phyloP scores from a whole-genome alignment of 2,113 vertebrate genomes.

The Caranx melampygus region DNA sequence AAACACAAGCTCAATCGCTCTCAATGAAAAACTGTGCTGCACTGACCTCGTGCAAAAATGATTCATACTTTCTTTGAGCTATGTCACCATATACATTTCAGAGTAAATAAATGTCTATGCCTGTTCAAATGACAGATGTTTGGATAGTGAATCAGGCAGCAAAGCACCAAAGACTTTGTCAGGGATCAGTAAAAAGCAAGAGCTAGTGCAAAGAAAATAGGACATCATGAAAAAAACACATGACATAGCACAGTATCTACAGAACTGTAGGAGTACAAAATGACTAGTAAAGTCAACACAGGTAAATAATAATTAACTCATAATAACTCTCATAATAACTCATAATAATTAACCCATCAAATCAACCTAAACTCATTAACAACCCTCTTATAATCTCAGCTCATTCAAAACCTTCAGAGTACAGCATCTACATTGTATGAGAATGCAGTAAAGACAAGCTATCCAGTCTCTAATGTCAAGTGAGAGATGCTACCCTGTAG shows the following conservation, averaged over 20 bases:
- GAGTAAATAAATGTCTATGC: background rate
- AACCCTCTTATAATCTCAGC: background rate
- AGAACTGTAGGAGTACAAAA: background rate
- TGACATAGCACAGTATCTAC: background rate
- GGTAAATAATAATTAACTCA: background rate
- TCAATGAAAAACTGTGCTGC: background rate
- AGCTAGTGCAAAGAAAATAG: background rate
- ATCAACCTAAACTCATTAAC: background rate
- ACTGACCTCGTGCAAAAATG: background rate
- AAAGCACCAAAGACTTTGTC: conserved; percentile 2
- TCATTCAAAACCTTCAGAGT: background rate
- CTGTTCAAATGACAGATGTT: background rate
- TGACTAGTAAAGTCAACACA: background rate
- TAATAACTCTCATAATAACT: too few species aligned
- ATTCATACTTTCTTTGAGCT: conserved; percentile 27
- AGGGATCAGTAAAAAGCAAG: background rate
- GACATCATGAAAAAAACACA: background rate
- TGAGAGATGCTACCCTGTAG: conserved; percentile 2
- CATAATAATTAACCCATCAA: too few species aligned
- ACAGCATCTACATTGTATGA: background rate
- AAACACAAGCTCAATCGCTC: conserved; percentile 16
- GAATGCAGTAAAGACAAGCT: background rate
- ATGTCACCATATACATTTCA: background rate
- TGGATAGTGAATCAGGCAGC: background rate
- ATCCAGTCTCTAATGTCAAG: conserved; percentile 1